phyloP scores from a whole-genome alignment of 2,113 vertebrate genomes.

The Lucifuga dentata region DNA sequence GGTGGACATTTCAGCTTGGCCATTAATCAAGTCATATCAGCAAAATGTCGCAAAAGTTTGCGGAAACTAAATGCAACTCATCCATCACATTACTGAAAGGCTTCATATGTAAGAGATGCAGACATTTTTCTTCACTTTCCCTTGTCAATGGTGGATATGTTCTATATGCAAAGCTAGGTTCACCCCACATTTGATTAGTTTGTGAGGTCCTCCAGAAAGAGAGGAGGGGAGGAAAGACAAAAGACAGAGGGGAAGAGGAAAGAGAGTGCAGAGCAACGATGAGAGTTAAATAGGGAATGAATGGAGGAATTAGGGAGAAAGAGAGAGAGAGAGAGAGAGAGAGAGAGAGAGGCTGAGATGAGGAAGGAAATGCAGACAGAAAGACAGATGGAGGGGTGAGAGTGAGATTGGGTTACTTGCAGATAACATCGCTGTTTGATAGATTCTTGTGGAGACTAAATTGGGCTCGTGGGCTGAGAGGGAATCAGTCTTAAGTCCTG shows the following conservation, averaged over 20 bases:
- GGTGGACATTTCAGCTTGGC: slow-evolving; percentile 55
- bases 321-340: slow-evolving; percentile 22
- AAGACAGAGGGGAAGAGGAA: background rate
- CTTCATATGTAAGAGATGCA: slow-evolving; percentile 71
- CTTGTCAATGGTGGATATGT: slow-evolving; percentile 73
- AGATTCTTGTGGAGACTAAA: slow-evolving; percentile 79
- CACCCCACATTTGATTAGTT: slow-evolving; percentile 74
- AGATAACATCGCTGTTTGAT: slow-evolving; percentile 81
- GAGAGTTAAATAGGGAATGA: slow-evolving; percentile 23
- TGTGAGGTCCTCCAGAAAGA: slow-evolving; percentile 69
- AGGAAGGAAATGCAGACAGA: slow-evolving; percentile 17
- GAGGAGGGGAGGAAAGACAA: slow-evolving; percentile 27
- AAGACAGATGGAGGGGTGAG: slow-evolving; percentile 68
- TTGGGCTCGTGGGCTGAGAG: slow-evolving; percentile 76
- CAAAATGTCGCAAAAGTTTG: slow-evolving; percentile 78
- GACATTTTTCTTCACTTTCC: slow-evolving; percentile 78
- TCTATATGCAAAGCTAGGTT: slow-evolving; percentile 79
- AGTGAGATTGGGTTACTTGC: slow-evolving; percentile 59
- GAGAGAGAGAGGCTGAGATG: slow-evolving; percentile 16
- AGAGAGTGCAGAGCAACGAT: background rate
- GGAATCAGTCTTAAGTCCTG: slow-evolving; percentile 74
- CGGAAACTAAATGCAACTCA: slow-evolving; percentile 81
- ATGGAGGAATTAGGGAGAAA: background rate
- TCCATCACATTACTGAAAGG: slow-evolving; percentile 77
- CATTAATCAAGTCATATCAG: slow-evolving; percentile 85